These are phyloP conservation scores for Stramonita haemastoma DNA, from an alignment of 2,888 invertebrate genomes.

Conservation along the genomic window DNA sequence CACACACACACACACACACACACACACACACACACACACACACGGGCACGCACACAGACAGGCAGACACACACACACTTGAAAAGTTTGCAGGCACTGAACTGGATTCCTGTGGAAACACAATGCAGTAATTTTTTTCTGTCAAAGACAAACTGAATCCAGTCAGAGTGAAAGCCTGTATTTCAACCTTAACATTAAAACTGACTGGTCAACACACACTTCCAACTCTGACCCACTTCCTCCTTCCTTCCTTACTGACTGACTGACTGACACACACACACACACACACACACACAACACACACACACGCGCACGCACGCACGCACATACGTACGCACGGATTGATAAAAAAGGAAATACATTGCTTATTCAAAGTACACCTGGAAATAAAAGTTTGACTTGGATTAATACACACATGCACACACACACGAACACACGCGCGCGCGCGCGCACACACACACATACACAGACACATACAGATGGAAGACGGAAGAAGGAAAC, in stretches of 20 bases:
- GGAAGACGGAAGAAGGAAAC: no score
- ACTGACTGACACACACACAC: not conserved
- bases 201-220: not conserved
- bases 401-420: no score
- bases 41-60: not conserved
- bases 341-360: not conserved
- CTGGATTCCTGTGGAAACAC: no score
- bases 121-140: no score
- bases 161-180: no score
- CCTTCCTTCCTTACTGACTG: not conserved
- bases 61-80: not conserved
- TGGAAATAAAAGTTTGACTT: no score
- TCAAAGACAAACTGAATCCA: no score
- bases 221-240: not conserved
- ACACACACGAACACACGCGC: no score
- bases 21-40: not conserved
- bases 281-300: not conserved
- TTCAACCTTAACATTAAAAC: not conserved
- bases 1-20: not conserved
- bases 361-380: no score
- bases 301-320: not conserved
- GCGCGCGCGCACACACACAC: no score
- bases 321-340: not conserved
- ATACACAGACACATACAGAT: no score
- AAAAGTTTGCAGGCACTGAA: no score